Conservation (phyloP, 2,888 invertebrate genomes). For the Erebia palarica region DNA sequence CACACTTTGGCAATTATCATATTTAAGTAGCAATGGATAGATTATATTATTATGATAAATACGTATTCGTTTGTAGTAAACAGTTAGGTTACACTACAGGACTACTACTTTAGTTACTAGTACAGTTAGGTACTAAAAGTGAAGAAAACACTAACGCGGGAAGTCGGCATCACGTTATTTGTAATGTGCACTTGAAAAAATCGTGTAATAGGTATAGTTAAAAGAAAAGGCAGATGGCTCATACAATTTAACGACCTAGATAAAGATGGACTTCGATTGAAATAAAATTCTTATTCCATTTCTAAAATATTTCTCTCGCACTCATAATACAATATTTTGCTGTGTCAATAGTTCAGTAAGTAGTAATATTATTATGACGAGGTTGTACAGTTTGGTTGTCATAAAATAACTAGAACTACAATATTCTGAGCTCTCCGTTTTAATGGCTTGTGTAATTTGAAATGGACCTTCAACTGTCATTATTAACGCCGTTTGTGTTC, state of each 20-base stretch:
- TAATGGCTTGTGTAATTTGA: constrained; percentile 32
- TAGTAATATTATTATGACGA: not conserved
- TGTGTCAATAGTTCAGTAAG: constrained; percentile 6
- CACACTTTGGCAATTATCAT: too few relatives aligned
- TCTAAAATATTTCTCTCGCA: not conserved
- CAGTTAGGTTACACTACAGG: too few relatives aligned
- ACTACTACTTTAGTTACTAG: too few relatives aligned
- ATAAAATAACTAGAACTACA: constrained; percentile 26
- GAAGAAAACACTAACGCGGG: too few relatives aligned
- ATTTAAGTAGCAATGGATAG: too few relatives aligned
- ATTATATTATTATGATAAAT: too few relatives aligned
- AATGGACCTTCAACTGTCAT: constrained; percentile 37
- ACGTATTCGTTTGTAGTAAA: too few relatives aligned
- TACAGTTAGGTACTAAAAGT: too few relatives aligned
- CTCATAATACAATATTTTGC: not conserved
- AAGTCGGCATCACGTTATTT: too few relatives aligned
- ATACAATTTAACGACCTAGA: constrained; percentile 5
- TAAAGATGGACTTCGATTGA: not conserved
- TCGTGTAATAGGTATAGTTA: not conserved
- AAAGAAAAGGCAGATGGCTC: not conserved
- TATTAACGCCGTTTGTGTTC: constrained; percentile 34
- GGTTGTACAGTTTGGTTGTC: constrained; percentile 4
- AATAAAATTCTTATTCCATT: not conserved
- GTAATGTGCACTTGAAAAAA: not conserved
- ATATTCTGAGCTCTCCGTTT: constrained; percentile 26